These are phyloP conservation scores for Drosophila jambulina DNA, from an alignment of 1,140 invertebrate species.

Conservation along the genomic window DNA sequence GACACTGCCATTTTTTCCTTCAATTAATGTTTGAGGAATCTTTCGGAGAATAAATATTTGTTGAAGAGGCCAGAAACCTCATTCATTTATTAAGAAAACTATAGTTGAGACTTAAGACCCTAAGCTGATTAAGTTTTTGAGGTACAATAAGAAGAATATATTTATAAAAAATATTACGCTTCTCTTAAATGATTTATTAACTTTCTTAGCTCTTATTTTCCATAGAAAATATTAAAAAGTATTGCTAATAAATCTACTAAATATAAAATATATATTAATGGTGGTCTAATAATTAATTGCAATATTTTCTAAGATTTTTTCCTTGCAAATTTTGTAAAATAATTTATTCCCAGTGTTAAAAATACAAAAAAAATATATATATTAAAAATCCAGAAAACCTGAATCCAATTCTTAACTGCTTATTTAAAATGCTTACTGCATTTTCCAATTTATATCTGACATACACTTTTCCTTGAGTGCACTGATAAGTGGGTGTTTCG, in stretches of 20 bases:
- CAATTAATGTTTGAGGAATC: not conserved
- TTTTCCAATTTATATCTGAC: not conserved
- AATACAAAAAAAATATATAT: too few relatives aligned
- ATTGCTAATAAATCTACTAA: too few relatives aligned
- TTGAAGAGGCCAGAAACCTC: not conserved
- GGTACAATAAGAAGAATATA: too few relatives aligned
- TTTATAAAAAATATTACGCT: not conserved
- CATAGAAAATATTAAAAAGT: too few relatives aligned
- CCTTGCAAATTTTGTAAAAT: not conserved
- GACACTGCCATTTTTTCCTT: not conserved
- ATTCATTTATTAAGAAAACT: not conserved
- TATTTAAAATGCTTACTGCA: not conserved
- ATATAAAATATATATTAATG: too few relatives aligned
- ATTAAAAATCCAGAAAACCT: not conserved
- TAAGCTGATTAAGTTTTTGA: too few relatives aligned
- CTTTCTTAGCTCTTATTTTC: too few relatives aligned
- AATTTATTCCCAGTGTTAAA: not conserved
- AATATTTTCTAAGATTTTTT: too few relatives aligned
- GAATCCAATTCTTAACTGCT: not conserved
- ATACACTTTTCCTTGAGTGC: constrained; percentile 22
- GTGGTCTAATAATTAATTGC: too few relatives aligned
- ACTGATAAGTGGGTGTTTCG: constrained; percentile 55
- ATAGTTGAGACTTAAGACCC: not conserved
- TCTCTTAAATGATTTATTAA: not conserved
- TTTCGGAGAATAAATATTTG: not conserved